These are phyloP conservation scores for Pocillopora damicornis DNA, from an alignment of 64 coral and sea anemone genomes.

Conservation along the genomic window DNA sequence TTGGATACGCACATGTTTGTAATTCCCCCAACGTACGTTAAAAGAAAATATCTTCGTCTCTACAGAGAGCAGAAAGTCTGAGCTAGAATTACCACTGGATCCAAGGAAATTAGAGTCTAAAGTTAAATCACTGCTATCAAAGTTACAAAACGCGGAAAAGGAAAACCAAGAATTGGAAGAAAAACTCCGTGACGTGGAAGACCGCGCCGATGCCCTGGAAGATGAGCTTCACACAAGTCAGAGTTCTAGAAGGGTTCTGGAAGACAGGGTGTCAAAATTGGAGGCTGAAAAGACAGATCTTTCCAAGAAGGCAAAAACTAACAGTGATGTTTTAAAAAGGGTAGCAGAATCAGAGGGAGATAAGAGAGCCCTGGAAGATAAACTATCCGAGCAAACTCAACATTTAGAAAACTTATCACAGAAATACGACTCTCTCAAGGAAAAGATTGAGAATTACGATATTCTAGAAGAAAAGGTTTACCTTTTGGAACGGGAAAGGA, in stretches of 20 bases:
- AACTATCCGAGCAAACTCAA: conserved; percentile 55
- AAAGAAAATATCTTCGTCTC: not conserved
- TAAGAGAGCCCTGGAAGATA: conserved; percentile 55
- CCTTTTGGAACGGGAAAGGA: conserved; percentile 84
- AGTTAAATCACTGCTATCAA: conserved; percentile 49
- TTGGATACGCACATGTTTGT: no score
- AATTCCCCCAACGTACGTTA: no score
- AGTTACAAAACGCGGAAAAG: conserved; percentile 62
- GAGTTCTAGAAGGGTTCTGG: conserved; percentile 20
- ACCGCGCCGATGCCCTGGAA: conserved; percentile 49
- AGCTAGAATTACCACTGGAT: not conserved
- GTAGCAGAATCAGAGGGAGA: conserved; percentile 54
- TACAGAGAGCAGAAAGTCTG: conserved; percentile 37
- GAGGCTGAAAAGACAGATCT: conserved; percentile 66
- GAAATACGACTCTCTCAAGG: conserved; percentile 49
- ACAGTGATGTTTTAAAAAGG: conserved; percentile 75
- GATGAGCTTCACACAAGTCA: conserved; percentile 39
- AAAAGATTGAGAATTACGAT: conserved; percentile 75
- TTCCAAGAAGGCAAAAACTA: conserved; percentile 55
- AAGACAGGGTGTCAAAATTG: conserved; percentile 52
- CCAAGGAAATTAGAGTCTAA: conserved; percentile 45
- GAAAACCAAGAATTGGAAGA: conserved; percentile 63
- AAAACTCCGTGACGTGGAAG: conserved; percentile 62
- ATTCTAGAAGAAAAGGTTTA: conserved; percentile 82
- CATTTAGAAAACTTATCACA: conserved; percentile 41